phyloP scores from a whole-genome alignment of 2,113 vertebrate species.

The cattle (Bos taurus) region ARS-UCD2.0 NC_037336.1:24053001-24053500 shows the following conservation, averaged over 20 bases:
- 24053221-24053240: neutral
- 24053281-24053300: too few species aligned
- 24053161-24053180: neutral
- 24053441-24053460: neutral
- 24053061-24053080: neutral
- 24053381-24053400: too few species aligned
- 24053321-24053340: too few species aligned
- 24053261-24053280: too few species aligned
- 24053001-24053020: neutral
- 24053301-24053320: too few species aligned
- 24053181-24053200: neutral
- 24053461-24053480: neutral
- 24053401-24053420: too few species aligned
- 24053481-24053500: neutral
- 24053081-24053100: neutral
- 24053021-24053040: neutral
- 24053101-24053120: neutral
- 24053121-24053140: neutral
- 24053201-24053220: neutral
- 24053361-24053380: too few species aligned
- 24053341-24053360: too few species aligned
- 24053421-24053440: too few species aligned
- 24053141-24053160: neutral
- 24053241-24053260: too few species aligned
- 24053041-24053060: neutral